phyloP scores from a whole-genome alignment of 1,140 invertebrate genomes.

The Gryllus bimaculatus region DNA sequence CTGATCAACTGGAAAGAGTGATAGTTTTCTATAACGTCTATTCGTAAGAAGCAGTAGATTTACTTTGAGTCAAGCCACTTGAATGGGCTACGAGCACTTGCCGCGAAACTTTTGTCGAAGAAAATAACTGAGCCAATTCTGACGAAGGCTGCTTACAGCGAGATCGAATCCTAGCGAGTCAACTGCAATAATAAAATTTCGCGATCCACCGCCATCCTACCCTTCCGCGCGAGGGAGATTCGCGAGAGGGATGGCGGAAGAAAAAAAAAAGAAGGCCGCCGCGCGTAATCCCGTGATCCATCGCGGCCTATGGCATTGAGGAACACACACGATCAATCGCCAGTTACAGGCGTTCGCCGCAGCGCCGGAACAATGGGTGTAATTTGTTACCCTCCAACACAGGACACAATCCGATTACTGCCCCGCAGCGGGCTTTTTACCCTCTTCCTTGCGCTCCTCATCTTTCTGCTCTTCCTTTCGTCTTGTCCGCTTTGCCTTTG shows the following conservation, averaged over 20 bases:
- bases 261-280: not conserved
- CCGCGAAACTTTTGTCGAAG: too few species aligned
- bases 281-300: not conserved
- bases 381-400: not conserved
- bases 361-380: not conserved
- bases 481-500: not conserved
- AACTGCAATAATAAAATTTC: too few species aligned
- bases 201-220: too few species aligned
- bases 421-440: not conserved
- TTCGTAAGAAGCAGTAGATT: too few species aligned
- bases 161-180: too few species aligned
- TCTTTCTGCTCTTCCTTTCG: not conserved
- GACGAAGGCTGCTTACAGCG: too few species aligned
- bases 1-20: too few species aligned
- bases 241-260: not conserved
- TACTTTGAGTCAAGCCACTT: too few species aligned
- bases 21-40: too few species aligned
- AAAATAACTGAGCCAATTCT: too few species aligned
- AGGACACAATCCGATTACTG: not conserved
- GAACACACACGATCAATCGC: conserved; percentile 3
- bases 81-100: too few species aligned
- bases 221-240: too few species aligned
- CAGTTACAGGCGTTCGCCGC: not conserved
- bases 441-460: not conserved
- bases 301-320: not conserved